Evolutionary conservation across 2,113 vertebrate genomes (phyloP), one percentile per base, ranked within the genome.

Genomic region (Lichenostomus cassidix): DNA sequence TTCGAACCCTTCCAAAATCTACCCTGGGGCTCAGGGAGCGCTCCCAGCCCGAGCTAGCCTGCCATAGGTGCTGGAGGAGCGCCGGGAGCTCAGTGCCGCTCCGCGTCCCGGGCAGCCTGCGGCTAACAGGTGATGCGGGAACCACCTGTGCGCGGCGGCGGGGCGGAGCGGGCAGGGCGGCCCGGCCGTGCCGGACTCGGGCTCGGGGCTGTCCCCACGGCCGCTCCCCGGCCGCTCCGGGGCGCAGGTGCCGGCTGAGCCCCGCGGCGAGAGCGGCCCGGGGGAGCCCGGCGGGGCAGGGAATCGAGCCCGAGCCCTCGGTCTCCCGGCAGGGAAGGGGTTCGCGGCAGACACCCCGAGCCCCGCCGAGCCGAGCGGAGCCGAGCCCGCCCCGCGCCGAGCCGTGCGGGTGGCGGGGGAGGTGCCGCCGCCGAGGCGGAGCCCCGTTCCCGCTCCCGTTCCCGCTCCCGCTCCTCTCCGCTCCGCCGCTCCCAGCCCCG

Each of bases 81-180:
- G 52, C 0, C 0, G 52, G 63, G 33, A 31, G 50, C 50, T 20
- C 31, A 0, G 31, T 0, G 49, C 0, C 35, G 5, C 5, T 2
- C 56, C 0, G 33, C 2, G 80, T 70, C 33, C 68, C 42, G 41
- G 52, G 47, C 59, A 56, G 33, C 12, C 14, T 1, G 73, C 29
- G 80, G 37, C 71, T 27, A 33, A 56, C 76, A 60, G 80, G 84
- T 65, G 94, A 4, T 37, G 73, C 33, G 9, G 47, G 3, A n/a
- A 41, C 37, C 87, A 53, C 74, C 85, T 42, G 87, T 12, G n/a
- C 7, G 73, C 55, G 9, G 58, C 47, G 8, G 35, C 86, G 0
- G 12, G 9, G 55, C 24, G 2, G 25, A 8, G 70, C 27, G 17
- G n/a, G 4, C 5, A 7, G 22, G 2, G 5, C 9, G 35, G 41